phyloP scores from a whole-genome alignment of 2,797 vertebrate genomes.

The Hapalemur alaotrensis region DNA sequence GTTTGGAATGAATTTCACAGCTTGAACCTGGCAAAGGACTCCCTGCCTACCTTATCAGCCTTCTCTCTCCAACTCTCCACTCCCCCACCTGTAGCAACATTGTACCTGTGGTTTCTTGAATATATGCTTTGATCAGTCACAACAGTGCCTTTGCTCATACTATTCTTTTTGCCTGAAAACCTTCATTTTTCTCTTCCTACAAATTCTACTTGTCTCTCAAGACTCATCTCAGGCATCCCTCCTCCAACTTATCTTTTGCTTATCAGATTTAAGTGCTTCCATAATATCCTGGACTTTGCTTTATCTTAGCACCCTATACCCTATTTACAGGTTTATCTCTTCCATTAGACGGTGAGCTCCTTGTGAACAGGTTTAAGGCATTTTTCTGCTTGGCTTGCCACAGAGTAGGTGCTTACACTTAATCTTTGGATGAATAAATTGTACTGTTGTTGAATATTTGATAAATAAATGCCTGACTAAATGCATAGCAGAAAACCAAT shows the following conservation, averaged over 20 bases:
- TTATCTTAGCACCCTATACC: neutral
- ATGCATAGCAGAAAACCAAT: neutral
- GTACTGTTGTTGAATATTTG: neutral
- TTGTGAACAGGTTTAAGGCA: neutral
- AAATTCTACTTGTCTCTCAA: constrained; percentile 25
- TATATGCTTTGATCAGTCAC: neutral
- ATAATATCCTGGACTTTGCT: neutral
- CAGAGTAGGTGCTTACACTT: neutral
- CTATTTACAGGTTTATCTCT: neutral
- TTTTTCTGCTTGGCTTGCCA: constrained; percentile 21
- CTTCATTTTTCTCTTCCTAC: neutral
- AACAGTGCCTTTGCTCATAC: neutral
- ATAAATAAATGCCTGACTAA: neutral
- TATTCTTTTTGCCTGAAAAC: neutral
- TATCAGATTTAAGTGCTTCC: neutral
- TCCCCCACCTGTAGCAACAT: neutral
- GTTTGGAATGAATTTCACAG: neutral
- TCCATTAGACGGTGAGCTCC: neutral
- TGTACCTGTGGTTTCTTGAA: constrained; percentile 7
- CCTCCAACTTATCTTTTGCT: neutral
- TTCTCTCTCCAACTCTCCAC: neutral
- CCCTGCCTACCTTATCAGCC: neutral
- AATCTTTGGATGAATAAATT: constrained; percentile 10
- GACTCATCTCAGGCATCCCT: neutral
- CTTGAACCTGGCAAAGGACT: neutral